Evolutionary conservation across 2,113 vertebrate genomes (phyloP), one percentile per base, ranked within the genome.

Genomic region (Charadrius vociferus): DNA sequence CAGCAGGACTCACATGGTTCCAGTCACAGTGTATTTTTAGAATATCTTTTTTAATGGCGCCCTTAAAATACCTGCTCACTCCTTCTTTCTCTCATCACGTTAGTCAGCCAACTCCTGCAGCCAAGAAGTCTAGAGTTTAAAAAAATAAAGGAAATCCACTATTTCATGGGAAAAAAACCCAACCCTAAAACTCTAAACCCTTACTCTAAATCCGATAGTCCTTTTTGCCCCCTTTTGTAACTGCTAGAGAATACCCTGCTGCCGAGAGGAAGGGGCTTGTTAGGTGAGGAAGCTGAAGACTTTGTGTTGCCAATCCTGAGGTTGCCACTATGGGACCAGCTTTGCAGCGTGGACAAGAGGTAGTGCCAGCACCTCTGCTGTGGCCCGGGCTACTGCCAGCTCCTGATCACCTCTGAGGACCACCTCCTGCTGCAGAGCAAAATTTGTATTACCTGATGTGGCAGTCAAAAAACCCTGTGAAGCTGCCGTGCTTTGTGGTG

Each of bases 131-230:
- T 56, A 66, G 27, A 80, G 36, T 23, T 72, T 55, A 77, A 53
- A 75, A 30, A 62, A 81, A 75, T 9, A 34, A 91, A 88, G 34
- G 26, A 90, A 81, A 12, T 13, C 7, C 29, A 53, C 19, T 15
- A 8, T 56, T 91, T 34, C 6, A 22, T 12, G 37, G 9, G 3
- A 1, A 3, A 9, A 1, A 21, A 14, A 3, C 13, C 6, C 5
- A 14, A 3, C 41, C 6, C 5, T 37, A 24, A 75, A 45, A 19
- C 12, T 67, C 12, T 67, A 41, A 84, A 15, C 14, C 55, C 10
- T 63, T 55, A 30, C 8, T 49, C 14, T 87, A 37, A 93, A 74
- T 49, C 26, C 0, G 1, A 0, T 4, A 32, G 26, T 39, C 5
- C 7, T 39, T 93, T 79, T 62, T 55, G 11, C 9, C 15, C 45